Evolutionary conservation across 2,888 invertebrate genomes (phyloP).

Genomic region (Caenorhabditis sp.): DNA sequence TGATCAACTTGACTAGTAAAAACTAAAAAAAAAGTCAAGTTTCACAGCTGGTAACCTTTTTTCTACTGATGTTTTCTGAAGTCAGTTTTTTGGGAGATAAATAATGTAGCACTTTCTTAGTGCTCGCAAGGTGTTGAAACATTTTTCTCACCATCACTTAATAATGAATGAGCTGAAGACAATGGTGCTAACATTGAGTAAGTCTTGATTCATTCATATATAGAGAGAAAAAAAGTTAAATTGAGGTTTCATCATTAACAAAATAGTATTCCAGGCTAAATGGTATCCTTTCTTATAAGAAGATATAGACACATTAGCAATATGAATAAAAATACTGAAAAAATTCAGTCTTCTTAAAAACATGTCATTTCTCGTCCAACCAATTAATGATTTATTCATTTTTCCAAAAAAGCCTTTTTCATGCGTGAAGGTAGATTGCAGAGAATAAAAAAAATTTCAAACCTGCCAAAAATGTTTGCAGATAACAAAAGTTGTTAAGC

Average conservation of each 20-base stretch:
- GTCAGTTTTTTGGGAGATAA: slow-evolving; percentile 13
- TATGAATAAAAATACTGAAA: slow-evolving; percentile 42
- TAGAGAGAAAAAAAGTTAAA: slow-evolving; percentile 1
- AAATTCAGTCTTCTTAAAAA: slow-evolving; percentile 12
- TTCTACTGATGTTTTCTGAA: not conserved
- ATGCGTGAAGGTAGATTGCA: too few species aligned
- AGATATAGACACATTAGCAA: slow-evolving; percentile 6
- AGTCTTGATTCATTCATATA: too few species aligned
- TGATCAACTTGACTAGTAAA: too few species aligned
- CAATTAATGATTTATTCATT: slow-evolving; percentile 52
- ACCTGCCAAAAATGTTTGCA: not conserved
- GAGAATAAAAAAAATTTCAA: too few species aligned
- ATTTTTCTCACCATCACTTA: slow-evolving; percentile 35
- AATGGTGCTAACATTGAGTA: slow-evolving; percentile 41
- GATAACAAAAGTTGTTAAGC: too few species aligned
- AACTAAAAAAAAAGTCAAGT: too few species aligned
- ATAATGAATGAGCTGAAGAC: slow-evolving; percentile 42
- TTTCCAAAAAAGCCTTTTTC: slow-evolving; percentile 19
- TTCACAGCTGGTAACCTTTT: not conserved
- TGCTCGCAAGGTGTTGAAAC: slow-evolving; percentile 19
- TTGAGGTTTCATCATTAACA: too few species aligned
- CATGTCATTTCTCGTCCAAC: slow-evolving; percentile 38
- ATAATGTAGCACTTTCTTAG: slow-evolving; percentile 30
- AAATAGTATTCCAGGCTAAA: too few species aligned
- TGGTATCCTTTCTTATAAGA: too few species aligned